phyloP scores from a whole-genome alignment of 2,113 vertebrate species.

The Malurus elegans region DNA sequence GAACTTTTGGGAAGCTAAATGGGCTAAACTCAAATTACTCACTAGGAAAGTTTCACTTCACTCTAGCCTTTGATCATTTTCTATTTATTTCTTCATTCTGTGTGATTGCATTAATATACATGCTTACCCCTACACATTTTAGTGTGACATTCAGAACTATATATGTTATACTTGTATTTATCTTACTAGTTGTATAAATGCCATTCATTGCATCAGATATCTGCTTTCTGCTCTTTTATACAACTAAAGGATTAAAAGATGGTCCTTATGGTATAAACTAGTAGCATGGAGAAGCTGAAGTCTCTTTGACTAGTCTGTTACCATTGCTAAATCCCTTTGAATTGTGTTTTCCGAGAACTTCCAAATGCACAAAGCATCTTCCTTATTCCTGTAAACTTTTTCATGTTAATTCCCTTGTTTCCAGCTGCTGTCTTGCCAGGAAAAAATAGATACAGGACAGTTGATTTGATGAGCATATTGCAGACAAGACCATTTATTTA shows the following conservation, averaged over 20 bases:
- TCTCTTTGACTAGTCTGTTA: neutral
- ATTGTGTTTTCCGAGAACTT: neutral
- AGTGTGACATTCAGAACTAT: neutral
- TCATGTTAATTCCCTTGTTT: neutral
- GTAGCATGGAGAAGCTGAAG: neutral
- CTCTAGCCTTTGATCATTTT: neutral
- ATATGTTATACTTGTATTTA: neutral
- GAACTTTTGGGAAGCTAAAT: neutral
- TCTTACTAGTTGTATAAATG: neutral
- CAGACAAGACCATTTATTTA: constrained; percentile 15
- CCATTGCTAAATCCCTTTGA: neutral
- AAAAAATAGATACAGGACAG: neutral
- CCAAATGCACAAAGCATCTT: neutral
- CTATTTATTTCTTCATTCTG: neutral
- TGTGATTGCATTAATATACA: neutral
- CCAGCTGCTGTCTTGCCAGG: neutral
- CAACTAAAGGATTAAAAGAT: neutral
- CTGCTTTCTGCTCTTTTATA: neutral
- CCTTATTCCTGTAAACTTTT: neutral
- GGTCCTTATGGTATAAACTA: neutral
- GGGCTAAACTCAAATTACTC: neutral
- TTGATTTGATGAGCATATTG: constrained; percentile 7
- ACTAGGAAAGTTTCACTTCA: neutral
- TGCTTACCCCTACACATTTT: neutral
- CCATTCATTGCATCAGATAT: neutral